These are phyloP conservation scores for Apostichopus parvimensis DNA, from an alignment of 35 echinoderm and acorn worm genomes.

Conservation along the genomic window DNA sequence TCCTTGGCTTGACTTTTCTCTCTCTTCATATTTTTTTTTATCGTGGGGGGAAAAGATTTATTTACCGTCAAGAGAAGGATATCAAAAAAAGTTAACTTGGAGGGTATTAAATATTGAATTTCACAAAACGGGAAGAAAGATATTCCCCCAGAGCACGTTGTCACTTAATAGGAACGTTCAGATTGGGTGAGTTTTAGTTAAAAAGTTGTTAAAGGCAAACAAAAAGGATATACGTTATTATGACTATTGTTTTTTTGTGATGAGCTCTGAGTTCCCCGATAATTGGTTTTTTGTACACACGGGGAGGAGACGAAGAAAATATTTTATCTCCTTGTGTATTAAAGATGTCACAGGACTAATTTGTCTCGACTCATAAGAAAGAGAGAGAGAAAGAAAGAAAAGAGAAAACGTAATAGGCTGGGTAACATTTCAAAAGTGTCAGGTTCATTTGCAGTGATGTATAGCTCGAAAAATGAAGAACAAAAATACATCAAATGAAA, in stretches of 20 bases:
- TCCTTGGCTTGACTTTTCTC: slow-evolving; percentile 3
- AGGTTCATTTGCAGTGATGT: neutral
- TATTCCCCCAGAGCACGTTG: slow-evolving; percentile 42
- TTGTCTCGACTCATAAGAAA: neutral
- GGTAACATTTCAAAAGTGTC: neutral
- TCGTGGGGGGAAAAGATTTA: slow-evolving; percentile 20
- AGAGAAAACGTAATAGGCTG: neutral
- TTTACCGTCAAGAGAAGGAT: slow-evolving; percentile 30
- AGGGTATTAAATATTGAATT: slow-evolving; percentile 54
- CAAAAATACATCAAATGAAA: slow-evolving; percentile 11
- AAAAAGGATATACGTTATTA: neutral
- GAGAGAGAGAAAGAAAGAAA: neutral
- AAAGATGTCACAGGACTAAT: slow-evolving; percentile 46
- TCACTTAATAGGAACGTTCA: slow-evolving; percentile 35
- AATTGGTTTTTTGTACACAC: slow-evolving; percentile 41
- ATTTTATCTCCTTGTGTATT: slow-evolving; percentile 41
- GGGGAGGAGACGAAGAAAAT: neutral
- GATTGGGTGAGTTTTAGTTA: slow-evolving; percentile 38
- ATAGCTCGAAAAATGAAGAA: neutral
- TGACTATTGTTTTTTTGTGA: neutral
- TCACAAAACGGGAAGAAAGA: slow-evolving; percentile 40
- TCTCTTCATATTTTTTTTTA: neutral
- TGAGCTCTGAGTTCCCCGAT: neutral
- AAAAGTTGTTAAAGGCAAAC: slow-evolving; percentile 28
- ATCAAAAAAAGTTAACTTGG: slow-evolving; percentile 34